A percentile compares a stretch with the other conserved stretches of the same genome.
These are phyloP conservation scores for Lordiphosa collinella DNA, from an alignment of 1,140 invertebrate genomes.

Conservation along the genomic window DNA sequence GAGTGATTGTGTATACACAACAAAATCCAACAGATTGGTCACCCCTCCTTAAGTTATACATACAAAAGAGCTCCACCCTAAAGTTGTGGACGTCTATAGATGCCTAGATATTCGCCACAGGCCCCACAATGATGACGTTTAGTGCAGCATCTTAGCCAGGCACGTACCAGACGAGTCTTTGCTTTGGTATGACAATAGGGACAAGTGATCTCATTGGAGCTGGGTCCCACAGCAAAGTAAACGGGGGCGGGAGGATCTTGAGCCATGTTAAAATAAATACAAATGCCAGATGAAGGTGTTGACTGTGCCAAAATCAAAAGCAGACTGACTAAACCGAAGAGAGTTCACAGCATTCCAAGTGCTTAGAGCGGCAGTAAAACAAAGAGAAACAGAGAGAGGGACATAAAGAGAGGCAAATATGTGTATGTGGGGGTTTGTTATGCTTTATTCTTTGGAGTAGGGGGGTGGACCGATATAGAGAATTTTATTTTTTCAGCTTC, in stretches of 20 bases:
- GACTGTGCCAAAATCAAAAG: slow-evolving; percentile 18
- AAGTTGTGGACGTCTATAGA: slow-evolving; percentile 67
- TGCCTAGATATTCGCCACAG: slow-evolving; percentile 74
- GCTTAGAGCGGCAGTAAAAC: background rate
- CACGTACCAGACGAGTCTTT: slow-evolving; percentile 55
- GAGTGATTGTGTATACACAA: no score
- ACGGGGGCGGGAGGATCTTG: slow-evolving; percentile 41
- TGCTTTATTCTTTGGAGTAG: no score
- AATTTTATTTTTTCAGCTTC: slow-evolving; percentile 32
- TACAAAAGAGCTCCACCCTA: slow-evolving; percentile 9
- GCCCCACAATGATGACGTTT: slow-evolving; percentile 66
- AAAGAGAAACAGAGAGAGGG: slow-evolving; percentile 13
- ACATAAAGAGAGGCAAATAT: background rate
- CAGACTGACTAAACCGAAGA: slow-evolving; percentile 29
- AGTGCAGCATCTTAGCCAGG: slow-evolving; percentile 51
- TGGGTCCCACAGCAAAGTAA: slow-evolving; percentile 76
- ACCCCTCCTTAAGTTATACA: no score
- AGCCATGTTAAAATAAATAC: slow-evolving; percentile 18
- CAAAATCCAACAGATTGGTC: no score
- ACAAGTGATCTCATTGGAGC: slow-evolving; percentile 69
- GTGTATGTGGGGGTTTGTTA: no score
- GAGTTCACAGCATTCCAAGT: background rate
- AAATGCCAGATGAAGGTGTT: slow-evolving; percentile 11
- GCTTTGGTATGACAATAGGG: slow-evolving; percentile 58
- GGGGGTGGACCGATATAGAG: background rate